Conservation (phyloP, 2,888 invertebrate genomes). For the Mimas tiliae region DNA sequence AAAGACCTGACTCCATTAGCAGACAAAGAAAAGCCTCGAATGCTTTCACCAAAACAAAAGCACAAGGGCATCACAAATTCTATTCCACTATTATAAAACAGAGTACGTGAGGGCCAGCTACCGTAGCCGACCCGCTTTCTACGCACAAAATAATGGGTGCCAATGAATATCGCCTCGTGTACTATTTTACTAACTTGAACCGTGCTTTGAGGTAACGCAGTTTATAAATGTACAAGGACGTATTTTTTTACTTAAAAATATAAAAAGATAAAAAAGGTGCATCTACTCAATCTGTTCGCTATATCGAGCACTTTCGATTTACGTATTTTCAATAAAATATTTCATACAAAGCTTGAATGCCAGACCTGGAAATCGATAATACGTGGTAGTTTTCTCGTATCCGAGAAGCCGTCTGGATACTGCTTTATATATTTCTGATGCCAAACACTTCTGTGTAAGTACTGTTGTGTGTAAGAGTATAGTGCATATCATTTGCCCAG, state of each 20-base stretch:
- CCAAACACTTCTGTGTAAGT: too few relatives aligned
- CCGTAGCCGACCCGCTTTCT: constrained; percentile 69
- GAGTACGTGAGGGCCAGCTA: constrained; percentile 63
- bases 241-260: background rate
- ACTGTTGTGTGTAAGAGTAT: too few relatives aligned
- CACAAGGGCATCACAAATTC: constrained; percentile 33
- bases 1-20: background rate
- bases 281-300: too few relatives aligned
- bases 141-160: constrained; percentile 69
- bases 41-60: background rate
- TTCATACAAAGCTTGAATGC: too few relatives aligned
- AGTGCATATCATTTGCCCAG: background rate
- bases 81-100: constrained; percentile 41
- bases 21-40: background rate
- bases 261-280: too few relatives aligned
- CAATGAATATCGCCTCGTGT: constrained; percentile 65
- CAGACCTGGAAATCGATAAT: too few relatives aligned
- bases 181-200: constrained; percentile 31
- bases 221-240: background rate
- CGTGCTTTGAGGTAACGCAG: background rate
- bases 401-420: too few relatives aligned
- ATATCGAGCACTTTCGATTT: too few relatives aligned
- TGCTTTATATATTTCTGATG: too few relatives aligned
- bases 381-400: too few relatives aligned
- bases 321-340: too few relatives aligned